Evolutionary conservation across 2,888 invertebrate genomes (phyloP), one percentile per base, ranked within the genome.

Genomic region (Synanthedon tipuliformis): DNA sequence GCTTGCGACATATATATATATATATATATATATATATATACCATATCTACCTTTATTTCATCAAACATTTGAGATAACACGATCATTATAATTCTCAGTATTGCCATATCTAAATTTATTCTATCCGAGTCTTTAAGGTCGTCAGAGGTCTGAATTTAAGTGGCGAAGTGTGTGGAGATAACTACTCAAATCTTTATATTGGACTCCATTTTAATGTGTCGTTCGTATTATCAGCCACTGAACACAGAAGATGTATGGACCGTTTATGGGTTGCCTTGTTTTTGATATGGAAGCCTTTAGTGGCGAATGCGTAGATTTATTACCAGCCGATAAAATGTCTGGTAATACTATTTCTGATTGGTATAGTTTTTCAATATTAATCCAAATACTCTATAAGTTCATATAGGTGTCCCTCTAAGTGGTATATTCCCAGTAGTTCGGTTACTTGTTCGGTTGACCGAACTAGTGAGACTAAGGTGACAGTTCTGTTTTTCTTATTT

Each of bases 121-220:
- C 52, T 52, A 45, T 48, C 52, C 52, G 23, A 41, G 52, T 11
- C 10, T 34, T 52, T 49, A 49, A 10, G 49, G 40, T 52, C 52
- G 40, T 50, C 16, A 41, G 51, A 53, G 48, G 57, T 55, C 54
- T 48, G 48, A 48, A 48, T 54, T 51, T 54, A 57, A 58, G 58
- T 58, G 55, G 54, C 51, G 51, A 61, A 59, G 56, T 59, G 56
- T 51, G 56, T 51, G 50, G 50, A 53, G 54, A 59, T 54, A 52
- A 63, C 60, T 60, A 59, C 60, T 61, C 60, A 62, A 54, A 53
- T 54, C 54, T 54, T 51, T 52, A 52, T 49, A 58, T 49, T 50
- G 18, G 15, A 23, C 11, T 53, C 50, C 54, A 52, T 52, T 52
- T 59, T 56, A 58, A 58, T 57, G 56, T 52, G 34, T 53, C 49